Evolutionary conservation across 2,113 vertebrate species (phyloP).

Genomic region (Heterocephalus glaber): DNA sequence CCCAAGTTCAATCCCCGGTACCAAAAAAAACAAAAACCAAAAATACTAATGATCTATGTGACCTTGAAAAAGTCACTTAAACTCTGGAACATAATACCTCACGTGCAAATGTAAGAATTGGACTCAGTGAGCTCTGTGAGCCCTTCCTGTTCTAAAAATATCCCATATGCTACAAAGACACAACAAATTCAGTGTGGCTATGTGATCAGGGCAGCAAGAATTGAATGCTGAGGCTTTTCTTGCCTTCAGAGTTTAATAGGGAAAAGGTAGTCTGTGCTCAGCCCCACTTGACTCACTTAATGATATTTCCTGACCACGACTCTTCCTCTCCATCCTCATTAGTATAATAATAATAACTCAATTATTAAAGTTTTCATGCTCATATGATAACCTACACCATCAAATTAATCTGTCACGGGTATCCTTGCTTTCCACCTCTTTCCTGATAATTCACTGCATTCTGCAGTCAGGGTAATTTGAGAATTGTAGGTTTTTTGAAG

Average conservation of each 20-base stretch:
- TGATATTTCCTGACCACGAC: background rate
- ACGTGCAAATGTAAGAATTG: background rate
- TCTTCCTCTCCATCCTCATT: background rate
- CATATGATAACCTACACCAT: background rate
- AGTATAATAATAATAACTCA: no score
- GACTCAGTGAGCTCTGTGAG: background rate
- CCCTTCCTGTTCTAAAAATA: background rate
- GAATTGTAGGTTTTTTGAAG: background rate
- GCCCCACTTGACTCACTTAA: background rate
- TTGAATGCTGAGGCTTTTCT: background rate
- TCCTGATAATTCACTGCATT: background rate
- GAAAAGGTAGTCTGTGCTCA: background rate
- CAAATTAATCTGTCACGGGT: background rate
- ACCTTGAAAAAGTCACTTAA: background rate
- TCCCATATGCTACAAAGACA: background rate
- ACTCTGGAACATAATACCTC: background rate
- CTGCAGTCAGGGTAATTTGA: background rate
- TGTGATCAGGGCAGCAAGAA: background rate
- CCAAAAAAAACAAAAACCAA: no score
- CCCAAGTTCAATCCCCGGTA: no score
- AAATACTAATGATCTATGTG: slow-evolving; percentile 10
- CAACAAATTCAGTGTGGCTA: background rate
- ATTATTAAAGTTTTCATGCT: background rate
- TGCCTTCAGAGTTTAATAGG: background rate
- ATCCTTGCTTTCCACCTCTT: background rate